Evolutionary conservation across 2,888 invertebrate species (phyloP), one percentile per base, ranked within the genome.

Genomic region (Allophyes oxyacanthae): DNA sequence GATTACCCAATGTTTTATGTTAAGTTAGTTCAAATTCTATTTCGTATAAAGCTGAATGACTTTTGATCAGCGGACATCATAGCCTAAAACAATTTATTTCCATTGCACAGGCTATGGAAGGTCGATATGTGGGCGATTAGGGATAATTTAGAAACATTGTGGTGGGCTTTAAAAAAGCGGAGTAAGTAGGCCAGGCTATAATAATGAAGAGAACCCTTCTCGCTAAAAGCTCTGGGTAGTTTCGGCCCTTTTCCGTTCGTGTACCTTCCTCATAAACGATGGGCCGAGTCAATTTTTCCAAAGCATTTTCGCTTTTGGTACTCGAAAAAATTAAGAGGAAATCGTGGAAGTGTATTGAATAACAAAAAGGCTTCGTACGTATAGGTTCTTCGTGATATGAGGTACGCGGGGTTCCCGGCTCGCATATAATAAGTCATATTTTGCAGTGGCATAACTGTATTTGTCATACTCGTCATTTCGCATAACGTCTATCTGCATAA

Each of bases 181-280:
- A 64, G 76, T 82, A 77, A 79, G 81, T 80, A 77, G 77, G 63
- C 55, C 70, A 56, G 56, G 60, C 75, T 66, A 79, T 84, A 85
- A 85, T 84, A 79, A 82, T 76, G 75, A 74, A 75, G 61, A 51
- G 75, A 75, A 70, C 79, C 80, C 79, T 79, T 81, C 68, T 48
- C 67, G 79, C 81, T 85, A 85, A 86, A 83, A 86, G 85, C 84
- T 62, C 77, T 66, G 57, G 79, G 84, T 80, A 83, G 83, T 86
- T 84, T 79, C 60, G 77, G 75, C 80, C 83, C 73, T 80, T 75
- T 69, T 54, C 64, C 62, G 59, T 71, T 70, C 55, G 71, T 74
- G 65, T 73, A 72, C 61, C 80, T 83, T 82, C 61, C 80, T 83
- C 83, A 77, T 84, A 80, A 82, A 83, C 82, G 79, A 76, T 73